A percentile compares a stretch with the other conserved stretches of the same genome.
phyloP scores from a whole-genome alignment of 2,113 vertebrate genomes.

The Tetrao urogallus region DNA sequence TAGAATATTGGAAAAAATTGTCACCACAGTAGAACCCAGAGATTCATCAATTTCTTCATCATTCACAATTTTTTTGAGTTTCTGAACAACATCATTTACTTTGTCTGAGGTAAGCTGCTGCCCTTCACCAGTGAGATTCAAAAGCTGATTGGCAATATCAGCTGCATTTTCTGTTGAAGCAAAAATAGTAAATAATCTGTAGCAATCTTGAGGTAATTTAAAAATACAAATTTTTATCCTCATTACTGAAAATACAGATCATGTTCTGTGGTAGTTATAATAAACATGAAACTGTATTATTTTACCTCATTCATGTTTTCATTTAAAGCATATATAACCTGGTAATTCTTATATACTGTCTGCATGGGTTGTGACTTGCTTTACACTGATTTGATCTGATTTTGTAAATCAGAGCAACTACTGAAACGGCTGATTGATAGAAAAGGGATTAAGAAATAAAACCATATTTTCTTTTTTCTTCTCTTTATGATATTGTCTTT shows the following conservation, averaged over 20 bases:
- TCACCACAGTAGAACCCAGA: constrained; percentile 88
- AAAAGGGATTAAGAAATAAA: neutral
- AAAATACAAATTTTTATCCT: neutral
- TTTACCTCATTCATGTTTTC: neutral
- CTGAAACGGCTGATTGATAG: neutral
- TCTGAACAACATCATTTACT: constrained; percentile 88
- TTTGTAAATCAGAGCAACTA: neutral
- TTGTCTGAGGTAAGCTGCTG: constrained; percentile 84
- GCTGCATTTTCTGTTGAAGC: constrained; percentile 83
- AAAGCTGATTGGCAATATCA: constrained; percentile 88
- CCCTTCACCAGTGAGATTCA: constrained; percentile 83
- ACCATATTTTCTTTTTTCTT: neutral
- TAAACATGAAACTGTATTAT: neutral
- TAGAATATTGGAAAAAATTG: constrained; percentile 95
- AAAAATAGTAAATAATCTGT: neutral
- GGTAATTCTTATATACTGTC: neutral
- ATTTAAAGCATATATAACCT: neutral
- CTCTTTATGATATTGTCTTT: neutral
- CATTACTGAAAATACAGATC: neutral
- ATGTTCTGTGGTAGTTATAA: neutral
- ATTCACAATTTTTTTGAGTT: constrained; percentile 89
- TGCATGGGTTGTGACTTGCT: neutral
- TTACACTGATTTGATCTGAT: neutral
- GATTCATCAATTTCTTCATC: constrained; percentile 87
- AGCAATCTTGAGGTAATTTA: neutral